Conservation (phyloP, 2,888 invertebrate species). For the Drosophila putrida region DNA sequence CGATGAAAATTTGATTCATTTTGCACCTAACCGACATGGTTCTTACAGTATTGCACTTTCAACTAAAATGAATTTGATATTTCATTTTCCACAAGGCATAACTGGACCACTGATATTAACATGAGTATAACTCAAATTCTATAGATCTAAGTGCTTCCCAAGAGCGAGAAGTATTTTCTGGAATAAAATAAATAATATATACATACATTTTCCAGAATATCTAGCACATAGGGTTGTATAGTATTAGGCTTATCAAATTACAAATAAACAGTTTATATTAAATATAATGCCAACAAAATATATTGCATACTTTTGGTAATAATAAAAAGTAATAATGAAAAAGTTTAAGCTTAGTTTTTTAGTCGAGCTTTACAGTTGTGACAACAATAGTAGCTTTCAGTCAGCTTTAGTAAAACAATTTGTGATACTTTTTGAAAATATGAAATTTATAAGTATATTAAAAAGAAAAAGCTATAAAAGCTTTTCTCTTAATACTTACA, state of each 20-base stretch:
- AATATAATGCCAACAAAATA: background rate
- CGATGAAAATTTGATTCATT: constrained; percentile 25
- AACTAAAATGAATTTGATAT: constrained; percentile 24
- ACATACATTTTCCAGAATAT: background rate
- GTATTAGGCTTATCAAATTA: constrained; percentile 20
- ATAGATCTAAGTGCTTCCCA: background rate
- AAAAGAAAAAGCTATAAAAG: no score
- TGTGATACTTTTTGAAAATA: background rate
- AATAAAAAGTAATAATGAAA: background rate
- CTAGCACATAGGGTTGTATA: constrained; percentile 28
- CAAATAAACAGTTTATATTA: background rate
- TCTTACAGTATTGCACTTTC: background rate
- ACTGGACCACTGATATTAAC: constrained; percentile 1
- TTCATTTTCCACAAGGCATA: background rate
- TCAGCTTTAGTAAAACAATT: background rate
- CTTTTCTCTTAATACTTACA: no score
- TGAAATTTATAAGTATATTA: background rate
- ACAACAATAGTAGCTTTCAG: background rate
- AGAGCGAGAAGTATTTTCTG: background rate
- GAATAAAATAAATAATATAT: background rate
- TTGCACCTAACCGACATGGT: background rate
- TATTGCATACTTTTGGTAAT: constrained; percentile 42
- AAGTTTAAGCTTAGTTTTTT: constrained; percentile 8
- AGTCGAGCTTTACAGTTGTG: background rate
- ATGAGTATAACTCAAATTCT: background rate